These are phyloP conservation scores for Brachirus orientalis DNA, from an alignment of 2,113 vertebrate species.

Conservation along the genomic window DNA sequence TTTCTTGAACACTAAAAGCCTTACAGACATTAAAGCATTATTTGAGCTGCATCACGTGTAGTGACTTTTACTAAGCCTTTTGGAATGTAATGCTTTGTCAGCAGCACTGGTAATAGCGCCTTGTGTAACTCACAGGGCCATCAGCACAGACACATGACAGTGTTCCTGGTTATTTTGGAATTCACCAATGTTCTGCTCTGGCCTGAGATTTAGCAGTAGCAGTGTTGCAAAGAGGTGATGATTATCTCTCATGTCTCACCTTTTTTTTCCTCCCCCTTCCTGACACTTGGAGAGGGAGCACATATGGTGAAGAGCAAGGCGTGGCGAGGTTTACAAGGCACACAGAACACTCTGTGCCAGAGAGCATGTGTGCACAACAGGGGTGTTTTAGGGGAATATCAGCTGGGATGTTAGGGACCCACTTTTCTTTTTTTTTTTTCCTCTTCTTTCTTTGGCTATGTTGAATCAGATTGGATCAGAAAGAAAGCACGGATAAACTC, in stretches of 20 bases:
- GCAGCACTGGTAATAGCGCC: slow-evolving; percentile 33
- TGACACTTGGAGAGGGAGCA: slow-evolving; percentile 57
- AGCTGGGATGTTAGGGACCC: slow-evolving; percentile 43
- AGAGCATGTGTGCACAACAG: slow-evolving; percentile 74
- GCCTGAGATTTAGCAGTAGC: slow-evolving; percentile 71
- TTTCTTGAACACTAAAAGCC: slow-evolving; percentile 52
- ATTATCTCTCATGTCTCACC: slow-evolving; percentile 67
- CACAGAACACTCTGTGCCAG: slow-evolving; percentile 74
- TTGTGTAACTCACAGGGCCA: slow-evolving; percentile 37
- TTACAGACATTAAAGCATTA: slow-evolving; percentile 47
- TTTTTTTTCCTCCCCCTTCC: slow-evolving; percentile 30
- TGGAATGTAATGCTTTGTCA: slow-evolving; percentile 71
- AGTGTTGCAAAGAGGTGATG: slow-evolving; percentile 70
- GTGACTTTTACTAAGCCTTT: slow-evolving; percentile 63
- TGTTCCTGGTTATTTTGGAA: slow-evolving; percentile 62
- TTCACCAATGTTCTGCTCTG: slow-evolving; percentile 56
- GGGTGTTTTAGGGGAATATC: slow-evolving; percentile 43
- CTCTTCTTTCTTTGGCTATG: slow-evolving; percentile 32
- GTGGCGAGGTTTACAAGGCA: slow-evolving; percentile 66
- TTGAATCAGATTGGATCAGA: slow-evolving; percentile 36
- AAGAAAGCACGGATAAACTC: slow-evolving; percentile 29
- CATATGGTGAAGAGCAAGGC: slow-evolving; percentile 70
- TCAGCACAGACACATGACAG: slow-evolving; percentile 47
- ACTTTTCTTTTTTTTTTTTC: slow-evolving; percentile 29
- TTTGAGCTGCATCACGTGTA: slow-evolving; percentile 44